Evolutionary conservation across 2,113 vertebrate species (phyloP), one percentile per base, ranked within the genome.

Genomic region (Rhinolophus sinicus): DNA sequence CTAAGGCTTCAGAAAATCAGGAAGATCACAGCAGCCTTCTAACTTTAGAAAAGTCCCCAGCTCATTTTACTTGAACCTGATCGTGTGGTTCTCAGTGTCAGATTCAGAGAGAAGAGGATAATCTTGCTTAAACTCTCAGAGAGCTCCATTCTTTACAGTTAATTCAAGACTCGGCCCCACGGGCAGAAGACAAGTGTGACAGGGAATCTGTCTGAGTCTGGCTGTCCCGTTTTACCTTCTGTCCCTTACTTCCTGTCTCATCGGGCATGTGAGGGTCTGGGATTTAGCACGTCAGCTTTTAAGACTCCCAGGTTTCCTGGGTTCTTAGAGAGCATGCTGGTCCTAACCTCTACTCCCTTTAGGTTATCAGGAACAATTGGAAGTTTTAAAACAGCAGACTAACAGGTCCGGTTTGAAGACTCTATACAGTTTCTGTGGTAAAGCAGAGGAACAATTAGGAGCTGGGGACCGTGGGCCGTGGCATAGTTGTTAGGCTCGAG

Each of bases 351-450:
- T 50, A 47, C n/a, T 35, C 60, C 47, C 10, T 44, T 33, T 50
- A 33, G 19, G n/a, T 90, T 50, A 62, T 60, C 26, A n/a, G 16
- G 33, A 80, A 62, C 52, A 56, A 47, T 16, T 15, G 54, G n/a
- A 70, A 65, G 65, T 72, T 21, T 50, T n/a, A 56, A 77, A 64
- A 75, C 24, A 64, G 52, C 22, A 47, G 58, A 85, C 62, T 28
- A 58, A 38, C 86, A 82, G 73, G 77, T 64, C 67, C 24, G 54
- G 67, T 78, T 18, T 65, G 67, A 88, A 89, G 52, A 80, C 22
- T 7, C 40, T 44, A 44, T 44, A 3, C 2, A 35, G 24, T 28
- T 19, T 9, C 2, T 2, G 33, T 24, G 47, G 18, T 30, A 9
- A 12, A 30, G 38, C 33, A 21, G 84, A 44, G 26, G 18, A 7